These are phyloP conservation scores for Drosophila micromelanica DNA, from an alignment of 1,140 invertebrate genomes.

Conservation along the genomic window DNA sequence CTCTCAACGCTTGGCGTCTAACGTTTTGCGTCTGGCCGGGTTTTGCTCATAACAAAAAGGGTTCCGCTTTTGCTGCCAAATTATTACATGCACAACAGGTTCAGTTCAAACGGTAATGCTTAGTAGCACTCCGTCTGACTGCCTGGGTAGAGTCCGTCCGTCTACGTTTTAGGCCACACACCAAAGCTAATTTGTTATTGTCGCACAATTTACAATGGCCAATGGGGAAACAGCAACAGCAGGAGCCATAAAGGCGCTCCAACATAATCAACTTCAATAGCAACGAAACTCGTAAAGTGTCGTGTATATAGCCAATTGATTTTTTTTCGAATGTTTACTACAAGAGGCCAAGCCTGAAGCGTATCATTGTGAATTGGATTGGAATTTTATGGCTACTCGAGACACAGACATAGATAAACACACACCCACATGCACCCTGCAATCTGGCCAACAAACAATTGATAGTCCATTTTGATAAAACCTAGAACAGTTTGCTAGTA, in stretches of 20 bases:
- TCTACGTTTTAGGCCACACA: constrained; percentile 35
- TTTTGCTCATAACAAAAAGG: constrained; percentile 47
- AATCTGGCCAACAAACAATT: constrained; percentile 16
- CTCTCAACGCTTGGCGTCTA: constrained; percentile 45
- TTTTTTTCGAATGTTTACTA: constrained; percentile 32
- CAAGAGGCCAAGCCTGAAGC: constrained; percentile 9
- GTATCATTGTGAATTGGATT: constrained; percentile 24
- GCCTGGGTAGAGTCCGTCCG: neutral
- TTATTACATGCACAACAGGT: constrained; percentile 55
- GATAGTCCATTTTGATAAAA: constrained; percentile 16
- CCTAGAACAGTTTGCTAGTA: constrained; percentile 2
- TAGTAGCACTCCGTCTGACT: neutral
- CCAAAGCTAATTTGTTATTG: constrained; percentile 75
- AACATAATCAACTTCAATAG: constrained; percentile 63
- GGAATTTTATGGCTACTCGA: constrained; percentile 32
- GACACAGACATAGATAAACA: constrained; percentile 4
- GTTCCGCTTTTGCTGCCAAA: constrained; percentile 49
- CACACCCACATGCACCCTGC: constrained; percentile 5
- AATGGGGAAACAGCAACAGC: constrained; percentile 10
- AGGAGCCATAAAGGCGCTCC: constrained; percentile 37
- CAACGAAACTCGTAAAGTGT: constrained; percentile 59
- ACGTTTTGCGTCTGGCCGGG: constrained; percentile 20
- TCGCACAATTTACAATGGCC: constrained; percentile 64
- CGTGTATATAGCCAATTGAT: constrained; percentile 69
- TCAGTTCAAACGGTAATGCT: constrained; percentile 53